phyloP scores from a whole-genome alignment of 2,113 vertebrate species.

The Chiloscyllium plagiosum region DNA sequence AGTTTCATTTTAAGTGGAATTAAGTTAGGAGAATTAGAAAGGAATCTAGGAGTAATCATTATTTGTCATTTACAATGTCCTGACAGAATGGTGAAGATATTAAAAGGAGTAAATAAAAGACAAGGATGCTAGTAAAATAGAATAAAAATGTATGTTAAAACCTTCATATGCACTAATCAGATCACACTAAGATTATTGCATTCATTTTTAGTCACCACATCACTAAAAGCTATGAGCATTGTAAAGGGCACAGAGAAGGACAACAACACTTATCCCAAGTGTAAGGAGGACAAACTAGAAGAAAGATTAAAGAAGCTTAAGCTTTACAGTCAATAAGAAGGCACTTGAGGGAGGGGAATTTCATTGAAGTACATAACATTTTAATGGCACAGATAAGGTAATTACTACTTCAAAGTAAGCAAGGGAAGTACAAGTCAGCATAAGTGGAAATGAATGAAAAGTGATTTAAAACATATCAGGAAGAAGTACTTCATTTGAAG shows the following conservation, averaged over 20 bases:
- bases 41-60: neutral
- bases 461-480: neutral
- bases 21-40: neutral
- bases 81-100: neutral
- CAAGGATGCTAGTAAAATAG: neutral
- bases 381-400: slow-evolving; percentile 29
- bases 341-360: slow-evolving; percentile 24
- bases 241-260: slow-evolving; percentile 10
- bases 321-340: slow-evolving; percentile 20
- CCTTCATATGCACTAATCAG: neutral
- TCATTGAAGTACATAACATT: slow-evolving; percentile 27
- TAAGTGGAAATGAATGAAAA: slow-evolving; percentile 16
- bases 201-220: neutral
- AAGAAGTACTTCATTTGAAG: neutral
- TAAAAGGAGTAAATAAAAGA: neutral
- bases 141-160: neutral
- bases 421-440: neutral
- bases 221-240: neutral
- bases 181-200: neutral
- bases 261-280: slow-evolving; percentile 3
- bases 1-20: neutral
- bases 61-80: neutral
- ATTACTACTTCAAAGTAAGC: slow-evolving; percentile 31
- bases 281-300: neutral
- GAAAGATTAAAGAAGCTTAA: slow-evolving; percentile 30